Conservation (phyloP, 2,113 vertebrate species). For the Pantherophis guttatus region DNA sequence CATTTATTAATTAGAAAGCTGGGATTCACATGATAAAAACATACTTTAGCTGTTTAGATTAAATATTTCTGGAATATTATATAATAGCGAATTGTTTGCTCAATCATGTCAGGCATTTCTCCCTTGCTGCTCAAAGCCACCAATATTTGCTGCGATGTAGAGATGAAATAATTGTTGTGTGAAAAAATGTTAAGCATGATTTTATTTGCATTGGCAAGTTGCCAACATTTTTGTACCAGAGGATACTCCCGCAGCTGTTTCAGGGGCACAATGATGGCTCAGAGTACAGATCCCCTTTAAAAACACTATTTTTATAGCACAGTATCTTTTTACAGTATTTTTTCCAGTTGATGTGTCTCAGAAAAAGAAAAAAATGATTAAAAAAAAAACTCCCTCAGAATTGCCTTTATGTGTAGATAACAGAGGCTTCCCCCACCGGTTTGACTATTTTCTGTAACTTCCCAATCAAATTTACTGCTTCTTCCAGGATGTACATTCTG, state of each 20-base stretch:
- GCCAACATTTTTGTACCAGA: not conserved
- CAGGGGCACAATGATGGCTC: conserved; percentile 29
- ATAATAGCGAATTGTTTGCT: conserved; percentile 22
- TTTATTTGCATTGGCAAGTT: conserved; percentile 14
- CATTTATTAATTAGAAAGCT: conserved; percentile 36
- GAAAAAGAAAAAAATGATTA: not conserved
- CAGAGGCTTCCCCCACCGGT: not conserved
- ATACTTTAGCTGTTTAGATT: conserved; percentile 23
- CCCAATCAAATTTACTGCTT: not conserved
- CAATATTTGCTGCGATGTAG: not conserved
- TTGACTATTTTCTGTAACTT: not conserved
- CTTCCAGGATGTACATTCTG: not conserved
- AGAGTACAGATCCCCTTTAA: not conserved
- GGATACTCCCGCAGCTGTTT: conserved; percentile 11
- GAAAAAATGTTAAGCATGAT: conserved; percentile 18
- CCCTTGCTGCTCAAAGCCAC: not conserved
- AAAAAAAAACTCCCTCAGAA: not conserved
- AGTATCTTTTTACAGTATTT: not conserved
- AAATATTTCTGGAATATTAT: conserved; percentile 39
- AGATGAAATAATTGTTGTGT: conserved; percentile 27
- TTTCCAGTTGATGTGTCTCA: not conserved
- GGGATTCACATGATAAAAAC: conserved; percentile 23
- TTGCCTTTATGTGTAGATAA: not conserved
- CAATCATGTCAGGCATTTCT: conserved; percentile 34
- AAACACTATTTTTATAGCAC: not conserved